phyloP scores from a whole-genome alignment of 2,888 invertebrate species.

The Eulithis prunata region DNA sequence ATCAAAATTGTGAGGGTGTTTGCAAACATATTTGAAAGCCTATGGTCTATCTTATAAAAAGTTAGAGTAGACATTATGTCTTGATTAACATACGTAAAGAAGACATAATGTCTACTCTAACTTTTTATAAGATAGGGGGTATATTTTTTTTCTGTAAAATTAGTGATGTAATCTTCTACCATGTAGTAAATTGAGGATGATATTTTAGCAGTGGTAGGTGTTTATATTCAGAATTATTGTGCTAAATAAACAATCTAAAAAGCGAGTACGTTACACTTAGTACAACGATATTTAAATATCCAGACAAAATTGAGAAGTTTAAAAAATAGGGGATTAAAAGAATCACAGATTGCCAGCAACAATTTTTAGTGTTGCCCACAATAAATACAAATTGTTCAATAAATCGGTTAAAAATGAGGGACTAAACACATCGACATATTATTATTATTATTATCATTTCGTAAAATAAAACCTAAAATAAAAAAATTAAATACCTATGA shows the following conservation, averaged over 20 bases:
- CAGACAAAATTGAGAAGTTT: constrained; percentile 58
- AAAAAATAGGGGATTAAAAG: constrained; percentile 54
- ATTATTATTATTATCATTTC: constrained; percentile 50
- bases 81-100: no score
- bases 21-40: no score
- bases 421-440: constrained; percentile 69
- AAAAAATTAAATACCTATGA: constrained; percentile 84
- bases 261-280: constrained; percentile 62
- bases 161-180: no score
- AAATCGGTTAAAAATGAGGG: constrained; percentile 56
- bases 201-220: constrained; percentile 54
- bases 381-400: constrained; percentile 33
- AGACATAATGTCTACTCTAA: no score
- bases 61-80: no score
- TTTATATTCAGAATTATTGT: constrained; percentile 55
- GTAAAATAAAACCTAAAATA: constrained; percentile 70
- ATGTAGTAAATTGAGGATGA: not conserved
- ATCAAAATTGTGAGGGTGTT: no score
- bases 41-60: no score
- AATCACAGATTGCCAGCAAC: constrained; percentile 60
- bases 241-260: constrained; percentile 60
- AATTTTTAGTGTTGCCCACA: constrained; percentile 57
- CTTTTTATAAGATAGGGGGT: no score
- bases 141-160: no score
- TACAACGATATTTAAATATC: constrained; percentile 58